phyloP scores from a whole-genome alignment of 2,888 invertebrate genomes.

The Galeopsomyia nigrocyanea region DNA sequence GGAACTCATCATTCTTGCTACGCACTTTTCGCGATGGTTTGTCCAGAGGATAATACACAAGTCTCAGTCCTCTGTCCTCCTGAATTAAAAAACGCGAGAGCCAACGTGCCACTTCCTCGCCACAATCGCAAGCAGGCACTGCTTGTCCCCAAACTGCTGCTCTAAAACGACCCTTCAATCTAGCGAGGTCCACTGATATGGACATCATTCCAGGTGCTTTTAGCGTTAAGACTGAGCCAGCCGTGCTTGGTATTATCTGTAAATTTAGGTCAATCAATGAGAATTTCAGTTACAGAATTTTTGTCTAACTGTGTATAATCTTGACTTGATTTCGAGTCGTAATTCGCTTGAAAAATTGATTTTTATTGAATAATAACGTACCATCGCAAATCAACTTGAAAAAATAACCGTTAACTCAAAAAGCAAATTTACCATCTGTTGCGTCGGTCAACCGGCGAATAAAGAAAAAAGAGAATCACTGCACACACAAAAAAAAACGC shows the following conservation, averaged over 20 bases:
- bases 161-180: slow-evolving; percentile 63
- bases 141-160: slow-evolving; percentile 73
- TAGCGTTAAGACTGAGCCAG: slow-evolving; percentile 71
- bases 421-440: slow-evolving; percentile 20
- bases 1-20: slow-evolving; percentile 60
- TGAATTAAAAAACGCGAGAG: slow-evolving; percentile 74
- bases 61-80: slow-evolving; percentile 70
- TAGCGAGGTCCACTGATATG: slow-evolving; percentile 71
- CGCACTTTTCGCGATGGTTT: slow-evolving; percentile 62
- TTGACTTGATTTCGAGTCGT: not conserved
- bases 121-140: slow-evolving; percentile 80
- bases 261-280: not conserved
- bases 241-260: slow-evolving; percentile 66
- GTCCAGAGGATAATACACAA: slow-evolving; percentile 75
- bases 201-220: slow-evolving; percentile 73
- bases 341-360: not conserved
- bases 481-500: not conserved
- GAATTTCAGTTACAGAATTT: not conserved
- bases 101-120: slow-evolving; percentile 81
- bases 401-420: not conserved
- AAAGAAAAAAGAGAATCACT: not conserved
- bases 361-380: not conserved
- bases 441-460: not conserved
- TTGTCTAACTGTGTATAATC: not conserved
- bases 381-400: too few species aligned